Percentiles rank a stretch among this genome's conserved stretches.
These are phyloP conservation scores for Chloropsis hardwickii DNA, from an alignment of 2,113 vertebrate genomes.

Conservation along the genomic window DNA sequence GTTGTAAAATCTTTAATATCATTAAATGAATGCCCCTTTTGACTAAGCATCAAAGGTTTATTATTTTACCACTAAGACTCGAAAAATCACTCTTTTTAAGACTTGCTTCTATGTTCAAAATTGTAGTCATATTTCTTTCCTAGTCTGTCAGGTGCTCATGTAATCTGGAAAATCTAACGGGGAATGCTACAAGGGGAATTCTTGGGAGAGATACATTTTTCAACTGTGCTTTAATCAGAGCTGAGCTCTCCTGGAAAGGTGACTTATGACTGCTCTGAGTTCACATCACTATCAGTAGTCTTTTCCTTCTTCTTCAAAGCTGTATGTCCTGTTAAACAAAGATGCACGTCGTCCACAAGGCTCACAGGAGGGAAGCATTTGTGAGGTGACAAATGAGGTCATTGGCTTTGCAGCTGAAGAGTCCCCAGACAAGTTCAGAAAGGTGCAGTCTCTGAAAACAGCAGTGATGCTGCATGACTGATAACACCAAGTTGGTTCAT, in stretches of 20 bases:
- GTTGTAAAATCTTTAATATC: not conserved
- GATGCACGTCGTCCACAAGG: not conserved
- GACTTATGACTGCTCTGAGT: conserved; percentile 24
- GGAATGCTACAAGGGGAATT: not conserved
- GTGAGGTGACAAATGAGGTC: not conserved
- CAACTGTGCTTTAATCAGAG: not conserved
- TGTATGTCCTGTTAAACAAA: conserved; percentile 20
- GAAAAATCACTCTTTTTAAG: not conserved
- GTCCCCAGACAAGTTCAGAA: not conserved
- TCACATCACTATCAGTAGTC: not conserved
- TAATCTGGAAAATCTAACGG: not conserved
- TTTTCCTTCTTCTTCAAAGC: not conserved
- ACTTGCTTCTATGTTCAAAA: not conserved
- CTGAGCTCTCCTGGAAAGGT: conserved; percentile 14
- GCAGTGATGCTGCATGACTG: not conserved
- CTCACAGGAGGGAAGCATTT: not conserved
- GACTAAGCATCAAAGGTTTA: not conserved
- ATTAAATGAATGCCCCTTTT: not conserved
- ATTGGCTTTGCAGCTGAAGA: conserved; percentile 6
- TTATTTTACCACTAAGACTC: not conserved
- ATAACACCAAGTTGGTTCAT: not conserved
- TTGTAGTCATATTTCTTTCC: not conserved
- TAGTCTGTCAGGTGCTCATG: not conserved
- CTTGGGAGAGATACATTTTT: not conserved
- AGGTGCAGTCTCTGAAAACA: not conserved